These are phyloP conservation scores for Ptychodera flava DNA, from an alignment of 35 echinoderm and acorn worm species.

Conservation along the genomic window DNA sequence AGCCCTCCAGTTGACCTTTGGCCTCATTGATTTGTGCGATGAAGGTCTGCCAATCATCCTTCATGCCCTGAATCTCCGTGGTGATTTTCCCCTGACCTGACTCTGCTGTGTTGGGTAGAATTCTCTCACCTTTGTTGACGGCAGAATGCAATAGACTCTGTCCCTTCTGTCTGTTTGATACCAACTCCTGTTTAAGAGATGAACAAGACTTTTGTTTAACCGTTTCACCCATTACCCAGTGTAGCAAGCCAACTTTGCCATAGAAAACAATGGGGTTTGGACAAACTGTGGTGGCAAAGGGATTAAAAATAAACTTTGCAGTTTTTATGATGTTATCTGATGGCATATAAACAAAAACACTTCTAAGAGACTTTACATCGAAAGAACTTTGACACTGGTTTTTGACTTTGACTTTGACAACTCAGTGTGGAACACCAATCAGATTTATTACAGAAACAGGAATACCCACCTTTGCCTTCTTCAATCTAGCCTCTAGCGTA, in stretches of 20 bases:
- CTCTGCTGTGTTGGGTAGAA: constrained; percentile 28
- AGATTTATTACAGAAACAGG: too few relatives aligned
- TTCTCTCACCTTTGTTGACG: constrained; percentile 30
- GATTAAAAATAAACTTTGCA: background rate
- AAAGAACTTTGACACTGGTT: too few relatives aligned
- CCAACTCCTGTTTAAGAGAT: constrained; percentile 31
- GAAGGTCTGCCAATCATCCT: background rate
- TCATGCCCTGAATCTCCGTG: background rate
- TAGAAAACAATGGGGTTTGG: too few relatives aligned
- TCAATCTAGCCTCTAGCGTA: constrained; percentile 20
- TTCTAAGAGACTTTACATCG: too few relatives aligned
- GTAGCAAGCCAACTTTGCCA: too few relatives aligned
- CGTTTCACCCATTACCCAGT: too few relatives aligned
- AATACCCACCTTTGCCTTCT: constrained; percentile 40
- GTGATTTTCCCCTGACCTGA: constrained; percentile 23
- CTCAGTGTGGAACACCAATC: too few relatives aligned
- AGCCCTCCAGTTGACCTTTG: background rate
- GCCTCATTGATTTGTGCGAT: background rate
- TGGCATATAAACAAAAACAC: too few relatives aligned
- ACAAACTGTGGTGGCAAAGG: too few relatives aligned
- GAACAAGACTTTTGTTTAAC: too few relatives aligned
- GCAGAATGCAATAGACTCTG: constrained; percentile 28
- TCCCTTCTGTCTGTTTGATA: constrained; percentile 23
- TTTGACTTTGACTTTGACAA: too few relatives aligned
- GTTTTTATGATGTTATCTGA: background rate